Conservation (phyloP, 1,140 invertebrate species). For the Drosophila parvula region DNA sequence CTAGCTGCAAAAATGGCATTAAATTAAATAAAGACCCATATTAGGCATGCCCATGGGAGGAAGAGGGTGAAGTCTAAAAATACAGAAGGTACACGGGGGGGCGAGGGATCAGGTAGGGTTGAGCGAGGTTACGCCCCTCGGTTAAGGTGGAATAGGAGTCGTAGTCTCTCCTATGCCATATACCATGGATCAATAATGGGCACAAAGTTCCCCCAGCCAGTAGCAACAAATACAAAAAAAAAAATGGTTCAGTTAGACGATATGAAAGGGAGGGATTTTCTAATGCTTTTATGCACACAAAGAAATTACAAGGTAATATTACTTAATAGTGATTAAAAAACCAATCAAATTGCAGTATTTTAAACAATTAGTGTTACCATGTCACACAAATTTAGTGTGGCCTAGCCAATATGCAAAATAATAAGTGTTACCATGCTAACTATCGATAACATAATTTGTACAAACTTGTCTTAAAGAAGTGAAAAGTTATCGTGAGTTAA, state of each 20-base stretch:
- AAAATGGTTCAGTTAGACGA: slow-evolving; percentile 63
- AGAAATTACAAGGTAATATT: neutral
- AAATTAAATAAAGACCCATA: slow-evolving; percentile 80
- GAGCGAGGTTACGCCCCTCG: slow-evolving; percentile 41
- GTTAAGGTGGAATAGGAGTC: slow-evolving; percentile 48
- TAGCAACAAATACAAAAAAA: slow-evolving; percentile 35
- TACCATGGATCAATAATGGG: slow-evolving; percentile 74
- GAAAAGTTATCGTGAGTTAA: too few relatives aligned
- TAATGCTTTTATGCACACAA: slow-evolving; percentile 35
- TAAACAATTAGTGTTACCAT: neutral
- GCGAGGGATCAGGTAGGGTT: slow-evolving; percentile 11
- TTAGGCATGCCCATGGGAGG: slow-evolving; percentile 64
- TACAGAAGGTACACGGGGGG: slow-evolving; percentile 8
- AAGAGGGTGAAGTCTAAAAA: neutral
- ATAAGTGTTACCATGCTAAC: neutral
- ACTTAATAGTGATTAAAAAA: neutral
- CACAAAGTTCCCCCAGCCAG: slow-evolving; percentile 71
- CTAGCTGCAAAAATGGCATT: slow-evolving; percentile 76
- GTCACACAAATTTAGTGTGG: neutral
- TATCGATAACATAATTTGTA: neutral
- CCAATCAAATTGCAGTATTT: neutral
- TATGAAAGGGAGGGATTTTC: slow-evolving; percentile 37
- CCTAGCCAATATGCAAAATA: neutral
- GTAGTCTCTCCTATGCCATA: slow-evolving; percentile 21
- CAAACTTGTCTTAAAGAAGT: too few relatives aligned